These are phyloP conservation scores for Malthinus seriepunctatus DNA, from an alignment of 2,888 invertebrate genomes.

Conservation along the genomic window DNA sequence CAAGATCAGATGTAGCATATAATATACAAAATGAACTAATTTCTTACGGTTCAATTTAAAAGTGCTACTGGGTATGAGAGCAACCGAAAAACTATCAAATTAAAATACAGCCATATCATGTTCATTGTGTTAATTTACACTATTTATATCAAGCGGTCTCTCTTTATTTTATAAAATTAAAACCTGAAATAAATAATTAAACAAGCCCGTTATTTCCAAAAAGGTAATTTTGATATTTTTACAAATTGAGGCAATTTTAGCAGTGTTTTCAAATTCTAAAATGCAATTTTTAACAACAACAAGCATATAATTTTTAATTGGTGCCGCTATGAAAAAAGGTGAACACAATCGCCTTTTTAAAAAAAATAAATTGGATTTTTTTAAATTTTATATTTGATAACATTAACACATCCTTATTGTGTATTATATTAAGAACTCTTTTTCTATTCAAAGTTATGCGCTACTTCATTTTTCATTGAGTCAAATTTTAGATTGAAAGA, in stretches of 20 bases:
- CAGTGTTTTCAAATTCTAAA: neutral
- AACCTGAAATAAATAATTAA: neutral
- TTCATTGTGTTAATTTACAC: slow-evolving; percentile 24
- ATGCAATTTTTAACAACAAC: neutral
- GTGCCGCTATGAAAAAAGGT: slow-evolving; percentile 22
- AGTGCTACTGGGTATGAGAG: slow-evolving; percentile 50
- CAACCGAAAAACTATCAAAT: slow-evolving; percentile 49
- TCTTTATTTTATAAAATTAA: too few species aligned
- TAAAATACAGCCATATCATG: slow-evolving; percentile 45
- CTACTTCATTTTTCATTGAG: slow-evolving; percentile 52
- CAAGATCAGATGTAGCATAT: slow-evolving; percentile 39
- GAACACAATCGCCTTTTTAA: slow-evolving; percentile 18
- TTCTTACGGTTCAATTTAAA: slow-evolving; percentile 51
- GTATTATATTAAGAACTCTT: slow-evolving; percentile 29
- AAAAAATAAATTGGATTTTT: slow-evolving; percentile 53
- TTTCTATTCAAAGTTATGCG: slow-evolving; percentile 29
- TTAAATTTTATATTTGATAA: slow-evolving; percentile 35
- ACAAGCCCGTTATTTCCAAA: neutral
- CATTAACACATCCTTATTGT: slow-evolving; percentile 33
- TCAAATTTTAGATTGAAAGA: slow-evolving; percentile 42
- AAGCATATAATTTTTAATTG: neutral
- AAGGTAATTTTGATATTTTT: too few species aligned
- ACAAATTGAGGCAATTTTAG: neutral
- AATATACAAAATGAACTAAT: slow-evolving; percentile 43
- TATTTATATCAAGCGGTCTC: slow-evolving; percentile 31